Base-by-base conservation (phyloP, 2,113 vertebrate genomes). In the Isichthys henryi region DNA sequence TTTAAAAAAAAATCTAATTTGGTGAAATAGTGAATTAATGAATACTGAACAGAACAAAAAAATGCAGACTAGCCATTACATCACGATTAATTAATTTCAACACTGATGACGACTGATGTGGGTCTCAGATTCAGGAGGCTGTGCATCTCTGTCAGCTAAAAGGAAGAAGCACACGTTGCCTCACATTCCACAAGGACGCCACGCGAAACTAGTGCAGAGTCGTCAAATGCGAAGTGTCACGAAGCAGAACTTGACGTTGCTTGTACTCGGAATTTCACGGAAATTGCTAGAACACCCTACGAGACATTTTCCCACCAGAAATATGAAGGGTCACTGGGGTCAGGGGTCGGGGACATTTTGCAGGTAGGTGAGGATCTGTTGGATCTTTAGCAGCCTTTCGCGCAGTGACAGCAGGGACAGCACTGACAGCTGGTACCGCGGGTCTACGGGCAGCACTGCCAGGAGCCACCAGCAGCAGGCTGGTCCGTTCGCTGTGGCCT, bases 381-480 rank as follows among this genome's bases (percentile, higher is more conserved):
- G 98, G 94, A 99, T 98, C 95, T 99, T 99, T 88, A 97, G 95
- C 91, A 99, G 95, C 4, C 98, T 97, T 77, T 98, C 97, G 93
- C 96, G 96, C 92, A 99, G 95, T 91, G 97, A 98, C 91, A 94
- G 97, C 98, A 98, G 97, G 50, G 98, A 98, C 39, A 99, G 96
- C 56, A 99, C 97, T 0, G 97, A 98, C 3, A 99, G 97, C 94
- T 99, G 98, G 87, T 98, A 98, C 10, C 96, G 96, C 11, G 97
- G 98, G 91, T 99, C 98, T 45, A 99, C 97, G 0, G 98, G 98
- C 80, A 99, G 97, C 84, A 99, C 98, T 27, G 98, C 98, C 62
- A 99, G 96, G 77, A 99, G 97, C 98, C 98, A 99, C 98, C 98
- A 99, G 94, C 98, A 99, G 96, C 98, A 99, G 0, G 98, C 98